Base-by-base conservation (phyloP, 37 sponge, comb jelly and placozoan species). In the Haliclona indistincta region DNA sequence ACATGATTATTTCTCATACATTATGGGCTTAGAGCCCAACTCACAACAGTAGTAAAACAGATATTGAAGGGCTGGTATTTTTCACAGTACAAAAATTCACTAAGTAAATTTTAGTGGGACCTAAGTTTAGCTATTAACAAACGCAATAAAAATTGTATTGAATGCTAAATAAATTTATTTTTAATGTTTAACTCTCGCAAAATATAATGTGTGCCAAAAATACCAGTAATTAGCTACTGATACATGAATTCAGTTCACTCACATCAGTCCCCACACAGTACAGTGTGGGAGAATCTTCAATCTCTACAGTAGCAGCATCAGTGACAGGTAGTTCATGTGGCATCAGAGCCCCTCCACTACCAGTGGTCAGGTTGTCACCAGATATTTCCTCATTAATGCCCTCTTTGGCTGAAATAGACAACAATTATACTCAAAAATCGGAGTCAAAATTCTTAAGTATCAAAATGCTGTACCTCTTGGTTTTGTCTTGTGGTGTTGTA, bases 261-360 rank as follows among this genome's bases (percentile, higher is more conserved):
- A 92, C 93, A 74, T 97, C 97, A 41, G 94, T 90, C 1, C 97
- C 97, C 37, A 94, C 80, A 62, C 79, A 97, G 84, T 82, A 94
- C 64, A 81, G 88, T 38, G 85, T 84, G 69, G 76, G 82, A 38
- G 69, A 73, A n/a, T 70, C 80, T 23, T 89, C 90, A 5, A 82
- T n/a, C 30, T 63, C 33, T 10, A 64, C 64, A 22, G 49, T 64
- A 51, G 63, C 63, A 33, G 22, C 69, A 26, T 47, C 66, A 52
- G 49, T 62, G 7, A 61, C 34, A 26, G 36, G 11, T 23, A 47
- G 30, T 47, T 70, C 29, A 25, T 70, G 49, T 11, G 71, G 47
- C 44, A 30, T 40, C 4, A 20, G 32, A 39, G 65, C 35, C 22
- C 28, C 60, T 25, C 22, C 60, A 25, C 28, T n/a, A 58, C n/a